These are phyloP conservation scores for Semibalanus balanoides DNA, from an alignment of 1,140 invertebrate genomes.

Conservation along the genomic window DNA sequence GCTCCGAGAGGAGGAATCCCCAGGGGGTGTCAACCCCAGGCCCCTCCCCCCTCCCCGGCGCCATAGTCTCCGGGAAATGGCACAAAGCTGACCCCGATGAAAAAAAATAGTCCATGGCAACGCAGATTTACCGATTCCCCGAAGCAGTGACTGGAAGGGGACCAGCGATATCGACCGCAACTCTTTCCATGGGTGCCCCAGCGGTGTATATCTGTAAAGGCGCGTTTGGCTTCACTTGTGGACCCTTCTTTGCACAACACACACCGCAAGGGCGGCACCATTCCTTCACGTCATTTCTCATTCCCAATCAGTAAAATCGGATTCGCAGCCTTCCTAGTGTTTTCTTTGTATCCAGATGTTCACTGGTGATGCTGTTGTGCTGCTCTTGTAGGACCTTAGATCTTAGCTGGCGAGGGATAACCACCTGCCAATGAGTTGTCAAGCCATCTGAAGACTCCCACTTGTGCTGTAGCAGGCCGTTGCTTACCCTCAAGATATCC, in stretches of 20 bases:
- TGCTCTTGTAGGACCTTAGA: not conserved
- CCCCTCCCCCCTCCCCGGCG: too few species aligned
- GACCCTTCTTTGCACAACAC: not conserved
- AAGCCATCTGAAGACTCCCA: not conserved
- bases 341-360: not conserved
- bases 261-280: not conserved
- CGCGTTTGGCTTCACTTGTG: not conserved
- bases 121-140: not conserved
- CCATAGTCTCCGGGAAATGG: too few species aligned
- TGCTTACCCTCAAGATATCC: not conserved
- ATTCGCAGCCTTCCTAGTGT: not conserved
- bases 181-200: conserved; percentile 1
- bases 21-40: too few species aligned
- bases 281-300: not conserved
- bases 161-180: conserved; percentile 1
- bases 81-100: too few species aligned
- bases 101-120: not conserved
- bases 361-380: not conserved
- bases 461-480: not conserved
- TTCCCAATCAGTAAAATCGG: not conserved
- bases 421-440: not conserved
- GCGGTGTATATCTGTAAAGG: not conserved
- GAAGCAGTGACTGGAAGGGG: not conserved
- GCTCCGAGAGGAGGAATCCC: too few species aligned
- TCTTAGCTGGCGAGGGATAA: not conserved